These are phyloP conservation scores for Campoplex nolae DNA, from an alignment of 2,888 invertebrate genomes.

Conservation along the genomic window DNA sequence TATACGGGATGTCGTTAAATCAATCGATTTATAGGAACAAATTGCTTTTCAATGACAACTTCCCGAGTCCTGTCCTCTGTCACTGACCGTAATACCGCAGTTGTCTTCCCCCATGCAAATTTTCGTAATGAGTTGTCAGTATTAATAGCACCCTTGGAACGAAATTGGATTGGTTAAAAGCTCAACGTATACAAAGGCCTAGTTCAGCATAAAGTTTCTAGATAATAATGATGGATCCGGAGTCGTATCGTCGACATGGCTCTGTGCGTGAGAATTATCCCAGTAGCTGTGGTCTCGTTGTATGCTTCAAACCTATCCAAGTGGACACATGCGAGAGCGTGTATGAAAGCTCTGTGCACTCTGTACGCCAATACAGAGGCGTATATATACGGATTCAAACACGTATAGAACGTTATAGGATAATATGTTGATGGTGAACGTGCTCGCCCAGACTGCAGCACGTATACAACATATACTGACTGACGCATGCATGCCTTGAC, in stretches of 20 bases:
- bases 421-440: slow-evolving; percentile 48
- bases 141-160: slow-evolving; percentile 13
- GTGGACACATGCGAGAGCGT: slow-evolving; percentile 26
- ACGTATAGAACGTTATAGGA: slow-evolving; percentile 20
- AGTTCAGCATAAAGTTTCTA: background rate
- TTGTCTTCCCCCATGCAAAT: background rate
- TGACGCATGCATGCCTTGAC: slow-evolving; percentile 46
- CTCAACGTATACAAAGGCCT: slow-evolving; percentile 1
- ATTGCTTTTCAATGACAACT: background rate
- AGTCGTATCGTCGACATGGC: slow-evolving; percentile 4
- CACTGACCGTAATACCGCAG: background rate
- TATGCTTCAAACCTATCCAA: slow-evolving; percentile 7
- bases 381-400: background rate
- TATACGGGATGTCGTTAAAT: background rate
- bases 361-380: background rate
- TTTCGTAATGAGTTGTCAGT: background rate
- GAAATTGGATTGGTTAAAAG: slow-evolving; percentile 23
- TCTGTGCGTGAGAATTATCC: slow-evolving; percentile 50
- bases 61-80: background rate
- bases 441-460: slow-evolving; percentile 22
- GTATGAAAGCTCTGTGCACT: background rate
- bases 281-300: slow-evolving; percentile 32
- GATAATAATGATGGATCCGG: slow-evolving; percentile 41
- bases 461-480: slow-evolving; percentile 17
- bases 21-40: background rate